Evolutionary conservation across 2,888 invertebrate species (phyloP), one percentile per base, ranked within the genome.

Genomic region (Eupeodes latifasciatus): DNA sequence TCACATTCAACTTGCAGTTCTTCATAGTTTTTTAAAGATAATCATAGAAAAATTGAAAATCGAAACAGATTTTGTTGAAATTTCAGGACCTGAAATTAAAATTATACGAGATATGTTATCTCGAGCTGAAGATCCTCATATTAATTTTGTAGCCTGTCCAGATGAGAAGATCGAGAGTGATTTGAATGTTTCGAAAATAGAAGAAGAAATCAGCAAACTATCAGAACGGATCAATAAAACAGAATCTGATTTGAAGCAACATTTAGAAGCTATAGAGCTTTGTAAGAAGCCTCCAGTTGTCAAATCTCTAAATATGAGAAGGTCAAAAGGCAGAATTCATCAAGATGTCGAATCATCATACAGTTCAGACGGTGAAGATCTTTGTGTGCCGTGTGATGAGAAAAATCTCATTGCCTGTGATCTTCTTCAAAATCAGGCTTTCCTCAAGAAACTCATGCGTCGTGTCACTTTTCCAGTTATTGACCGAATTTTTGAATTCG

Each of bases 1-100:
- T 6, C 89, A 90, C 0, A 89, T 91, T 4, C 93, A 93, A 77
- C 89, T 92, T 1, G 89, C 91, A 5, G 90, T 93, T 4, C 80
- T 93, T 27, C 93, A 93, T 69, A 92, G 91, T 71, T 90, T 93
- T 0, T 62, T 93, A 12, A 90, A 92, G 67, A 90, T 92, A 19
- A n/a, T 93, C 2, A 86, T 93, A 27, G 90, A 92, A 82, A 93
- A 93, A 62, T 75, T 93, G 5, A 90, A 92, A 66, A 92, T 93
- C 36, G 76, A 91, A 62, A 76, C 92, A 4, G 91, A 93, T 67
- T 57, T 90, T 61, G 93, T 93, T 0, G 89, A 85, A 1, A 90
- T 93, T 5, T 89, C 90, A 0, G 92, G 92, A 7, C 90, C 91
- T 11, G 92, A 93, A 76, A 91, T 90, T 6, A 90, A 91, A 44